These are phyloP conservation scores for Taxidea taxus DNA, from an alignment of 2,113 vertebrate species.

Conservation along the genomic window DNA sequence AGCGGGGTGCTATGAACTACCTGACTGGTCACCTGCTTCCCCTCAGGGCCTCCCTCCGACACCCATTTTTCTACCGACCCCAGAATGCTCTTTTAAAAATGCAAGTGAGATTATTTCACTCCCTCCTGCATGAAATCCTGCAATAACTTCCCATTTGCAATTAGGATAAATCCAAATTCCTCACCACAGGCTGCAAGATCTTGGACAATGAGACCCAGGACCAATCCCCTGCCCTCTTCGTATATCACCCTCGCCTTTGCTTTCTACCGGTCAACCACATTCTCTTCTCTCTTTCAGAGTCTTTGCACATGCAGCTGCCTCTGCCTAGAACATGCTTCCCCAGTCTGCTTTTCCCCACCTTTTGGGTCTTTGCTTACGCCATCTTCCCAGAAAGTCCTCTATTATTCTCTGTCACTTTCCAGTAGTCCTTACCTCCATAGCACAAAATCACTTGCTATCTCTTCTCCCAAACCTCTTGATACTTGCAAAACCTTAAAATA, in stretches of 20 bases:
- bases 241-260: neutral
- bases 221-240: neutral
- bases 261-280: neutral
- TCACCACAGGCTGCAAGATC: neutral
- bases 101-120: neutral
- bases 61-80: neutral
- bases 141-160: neutral
- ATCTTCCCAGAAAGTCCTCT: neutral
- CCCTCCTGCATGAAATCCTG: neutral
- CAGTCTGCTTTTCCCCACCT: neutral
- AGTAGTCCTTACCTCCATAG: neutral
- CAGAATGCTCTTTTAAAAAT: neutral
- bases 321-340: neutral
- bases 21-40: neutral
- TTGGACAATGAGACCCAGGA: neutral
- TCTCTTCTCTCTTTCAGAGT: neutral
- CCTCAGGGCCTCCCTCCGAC: neutral
- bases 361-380: neutral
- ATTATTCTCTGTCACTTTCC: neutral
- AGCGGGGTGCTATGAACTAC: neutral
- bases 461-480: too few species aligned
- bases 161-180: neutral
- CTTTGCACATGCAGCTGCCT: neutral
- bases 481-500: slow-evolving; percentile 24
- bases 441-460: slow-evolving; percentile 4